Percentiles rank a stretch among this genome's conserved stretches.
Conservation (phyloP, 2,797 vertebrate genomes). For the Esox masquinongy region DNA sequence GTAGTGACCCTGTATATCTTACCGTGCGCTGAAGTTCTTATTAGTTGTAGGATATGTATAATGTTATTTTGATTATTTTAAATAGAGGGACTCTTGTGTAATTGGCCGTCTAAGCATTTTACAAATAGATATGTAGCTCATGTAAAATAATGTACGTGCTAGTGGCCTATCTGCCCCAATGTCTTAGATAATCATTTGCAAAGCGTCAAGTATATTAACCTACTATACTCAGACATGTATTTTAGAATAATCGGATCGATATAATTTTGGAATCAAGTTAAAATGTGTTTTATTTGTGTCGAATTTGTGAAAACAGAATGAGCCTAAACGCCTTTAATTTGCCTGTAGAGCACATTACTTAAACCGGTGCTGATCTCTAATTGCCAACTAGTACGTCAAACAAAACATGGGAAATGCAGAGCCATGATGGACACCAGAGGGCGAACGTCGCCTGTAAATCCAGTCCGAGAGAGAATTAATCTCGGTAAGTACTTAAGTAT, state of each 20-base stretch:
- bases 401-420: neutral
- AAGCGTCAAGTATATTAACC: too few species aligned
- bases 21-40: neutral
- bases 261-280: too few species aligned
- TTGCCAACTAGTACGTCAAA: neutral
- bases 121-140: neutral
- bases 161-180: too few species aligned
- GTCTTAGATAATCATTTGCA: too few species aligned
- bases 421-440: constrained; percentile 8
- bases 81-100: neutral
- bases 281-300: too few species aligned
- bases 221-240: too few species aligned
- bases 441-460: constrained; percentile 12
- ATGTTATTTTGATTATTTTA: neutral
- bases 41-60: neutral
- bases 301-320: too few species aligned
- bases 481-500: too few species aligned
- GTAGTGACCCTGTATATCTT: neutral
- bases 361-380: neutral
- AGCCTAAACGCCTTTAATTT: too few species aligned
- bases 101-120: neutral
- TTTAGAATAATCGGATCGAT: too few species aligned
- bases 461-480: neutral
- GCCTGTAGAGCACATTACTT: too few species aligned
- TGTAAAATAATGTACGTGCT: neutral